Evolutionary conservation across 2,888 invertebrate species (phyloP).

Genomic region (Monochamus alternatus): DNA sequence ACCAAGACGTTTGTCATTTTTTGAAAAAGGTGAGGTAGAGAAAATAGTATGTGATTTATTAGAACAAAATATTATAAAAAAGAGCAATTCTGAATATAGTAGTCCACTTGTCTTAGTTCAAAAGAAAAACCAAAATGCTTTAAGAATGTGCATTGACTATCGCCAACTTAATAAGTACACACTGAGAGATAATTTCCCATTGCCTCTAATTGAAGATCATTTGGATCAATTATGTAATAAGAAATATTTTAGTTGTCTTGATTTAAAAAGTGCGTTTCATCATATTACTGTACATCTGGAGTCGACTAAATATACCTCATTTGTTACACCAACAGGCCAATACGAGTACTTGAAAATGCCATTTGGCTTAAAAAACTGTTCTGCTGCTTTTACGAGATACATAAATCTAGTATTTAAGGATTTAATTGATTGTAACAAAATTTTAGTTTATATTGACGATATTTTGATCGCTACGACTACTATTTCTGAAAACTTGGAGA

Average conservation of each 20-base stretch:
- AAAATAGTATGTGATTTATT: constrained; percentile 34
- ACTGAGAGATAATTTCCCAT: constrained; percentile 15
- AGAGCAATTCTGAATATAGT: constrained; percentile 37
- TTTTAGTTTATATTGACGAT: constrained; percentile 28
- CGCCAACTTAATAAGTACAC: constrained; percentile 16
- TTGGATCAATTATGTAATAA: constrained; percentile 11
- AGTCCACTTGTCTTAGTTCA: constrained; percentile 28
- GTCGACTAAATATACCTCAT: constrained; percentile 13
- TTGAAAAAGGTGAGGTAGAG: too few species aligned
- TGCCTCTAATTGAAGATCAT: constrained; percentile 25
- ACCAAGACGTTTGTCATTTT: constrained; percentile 28
- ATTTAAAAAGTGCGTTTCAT: constrained; percentile 20
- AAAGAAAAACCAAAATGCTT: constrained; percentile 17
- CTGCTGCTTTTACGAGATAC: not conserved
- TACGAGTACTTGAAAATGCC: constrained; percentile 18
- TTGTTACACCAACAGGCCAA: constrained; percentile 19
- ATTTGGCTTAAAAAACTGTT: constrained; percentile 2
- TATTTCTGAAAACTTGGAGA: constrained; percentile 17
- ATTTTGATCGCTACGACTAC: constrained; percentile 29
- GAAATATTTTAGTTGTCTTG: not conserved
- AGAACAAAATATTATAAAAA: constrained; percentile 30
- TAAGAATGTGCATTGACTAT: constrained; percentile 50
- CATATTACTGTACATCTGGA: not conserved
- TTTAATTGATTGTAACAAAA: constrained; percentile 11
- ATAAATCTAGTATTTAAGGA: constrained; percentile 16